Percentiles rank a stretch among this genome's conserved stretches.
These are phyloP conservation scores for Mus spicilegus DNA, from an alignment of 2,113 vertebrate species.

Conservation along the genomic window DNA sequence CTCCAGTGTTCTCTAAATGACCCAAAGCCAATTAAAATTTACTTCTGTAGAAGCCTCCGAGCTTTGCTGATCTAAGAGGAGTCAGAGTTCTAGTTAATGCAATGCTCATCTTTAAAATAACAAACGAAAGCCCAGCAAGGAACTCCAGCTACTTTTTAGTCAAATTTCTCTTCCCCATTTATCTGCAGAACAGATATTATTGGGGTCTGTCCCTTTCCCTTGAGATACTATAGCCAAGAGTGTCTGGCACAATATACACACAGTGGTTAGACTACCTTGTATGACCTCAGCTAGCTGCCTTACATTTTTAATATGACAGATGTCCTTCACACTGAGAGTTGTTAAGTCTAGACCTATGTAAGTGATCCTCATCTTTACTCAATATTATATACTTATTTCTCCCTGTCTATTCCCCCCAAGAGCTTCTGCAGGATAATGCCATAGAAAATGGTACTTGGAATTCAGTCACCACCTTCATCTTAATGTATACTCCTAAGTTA, in stretches of 20 bases:
- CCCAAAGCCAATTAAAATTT: constrained; percentile 68
- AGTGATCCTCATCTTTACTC: not conserved
- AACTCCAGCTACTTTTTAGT: not conserved
- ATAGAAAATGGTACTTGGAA: not conserved
- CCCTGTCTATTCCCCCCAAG: not conserved
- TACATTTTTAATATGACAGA: not conserved
- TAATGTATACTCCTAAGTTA: not conserved
- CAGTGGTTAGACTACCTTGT: too few relatives aligned
- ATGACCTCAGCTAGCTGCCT: not conserved
- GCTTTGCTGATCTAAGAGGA: constrained; percentile 56
- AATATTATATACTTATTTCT: not conserved
- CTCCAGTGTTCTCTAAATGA: constrained; percentile 61
- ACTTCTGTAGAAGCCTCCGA: constrained; percentile 55
- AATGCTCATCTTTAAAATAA: constrained; percentile 55
- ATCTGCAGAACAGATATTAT: not conserved
- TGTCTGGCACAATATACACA: not conserved
- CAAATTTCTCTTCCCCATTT: constrained; percentile 48
- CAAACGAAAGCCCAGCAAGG: constrained; percentile 32
- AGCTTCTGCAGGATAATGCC: not conserved
- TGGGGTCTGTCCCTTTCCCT: constrained; percentile 40
- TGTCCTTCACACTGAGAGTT: not conserved
- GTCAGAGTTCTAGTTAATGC: constrained; percentile 63
- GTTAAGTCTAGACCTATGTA: not conserved
- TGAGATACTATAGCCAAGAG: not conserved
- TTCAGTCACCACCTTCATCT: constrained; percentile 5